Percentiles rank a stretch among this genome's conserved stretches.
phyloP scores from a whole-genome alignment of 2,888 invertebrate species.

The Tipula helvola region DNA sequence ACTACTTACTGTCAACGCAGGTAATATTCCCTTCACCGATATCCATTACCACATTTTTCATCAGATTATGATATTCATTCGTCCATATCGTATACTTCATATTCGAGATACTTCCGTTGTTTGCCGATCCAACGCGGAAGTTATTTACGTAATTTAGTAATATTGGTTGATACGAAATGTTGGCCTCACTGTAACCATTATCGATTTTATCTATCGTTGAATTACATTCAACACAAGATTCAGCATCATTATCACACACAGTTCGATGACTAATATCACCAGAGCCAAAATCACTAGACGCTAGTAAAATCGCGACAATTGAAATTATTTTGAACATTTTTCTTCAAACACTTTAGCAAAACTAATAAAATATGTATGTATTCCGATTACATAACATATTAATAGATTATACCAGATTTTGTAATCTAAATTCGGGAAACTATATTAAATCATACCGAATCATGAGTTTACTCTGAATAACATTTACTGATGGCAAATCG shows the following conservation, averaged over 20 bases:
- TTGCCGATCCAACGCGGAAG: not conserved
- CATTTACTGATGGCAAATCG: too few species aligned
- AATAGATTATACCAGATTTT: too few species aligned
- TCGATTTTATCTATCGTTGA: not conserved
- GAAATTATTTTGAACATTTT: not conserved
- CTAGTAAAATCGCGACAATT: not conserved
- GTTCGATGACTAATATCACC: not conserved
- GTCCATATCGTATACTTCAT: not conserved
- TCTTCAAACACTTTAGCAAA: not conserved
- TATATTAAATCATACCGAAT: not conserved
- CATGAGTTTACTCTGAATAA: too few species aligned
- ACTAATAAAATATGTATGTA: too few species aligned
- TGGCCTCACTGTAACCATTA: not conserved
- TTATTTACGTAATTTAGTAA: not conserved
- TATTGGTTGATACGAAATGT: not conserved
- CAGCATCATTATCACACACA: not conserved
- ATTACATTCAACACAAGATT: not conserved
- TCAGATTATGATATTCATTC: not conserved
- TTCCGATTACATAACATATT: too few species aligned
- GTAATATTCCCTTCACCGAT: not conserved
- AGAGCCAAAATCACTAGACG: not conserved
- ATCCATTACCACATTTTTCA: not conserved
- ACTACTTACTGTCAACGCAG: not conserved
- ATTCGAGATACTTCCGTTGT: not conserved
- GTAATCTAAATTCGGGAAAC: not conserved